Conservation (phyloP, 2,888 invertebrate genomes). For the Lasius fuliginosus region DNA sequence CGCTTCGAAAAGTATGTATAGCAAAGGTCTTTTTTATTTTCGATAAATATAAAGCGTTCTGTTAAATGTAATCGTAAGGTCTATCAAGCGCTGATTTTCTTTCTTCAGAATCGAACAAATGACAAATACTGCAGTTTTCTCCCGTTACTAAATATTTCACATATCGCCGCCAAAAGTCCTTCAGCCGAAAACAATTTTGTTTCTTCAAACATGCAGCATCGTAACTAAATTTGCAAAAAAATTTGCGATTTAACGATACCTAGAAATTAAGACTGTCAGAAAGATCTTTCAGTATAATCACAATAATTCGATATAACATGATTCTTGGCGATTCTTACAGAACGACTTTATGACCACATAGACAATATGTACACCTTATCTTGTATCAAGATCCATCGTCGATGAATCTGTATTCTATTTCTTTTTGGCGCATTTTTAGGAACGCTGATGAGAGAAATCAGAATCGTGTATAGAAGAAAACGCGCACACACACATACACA, state of each 20-base stretch:
- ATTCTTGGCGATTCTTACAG: constrained; percentile 42
- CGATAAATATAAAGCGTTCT: constrained; percentile 52
- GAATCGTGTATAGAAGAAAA: constrained; percentile 54
- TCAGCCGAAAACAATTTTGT: constrained; percentile 17
- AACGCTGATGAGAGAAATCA: constrained; percentile 59
- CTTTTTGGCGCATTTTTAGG: constrained; percentile 58
- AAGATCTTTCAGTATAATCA: constrained; percentile 25
- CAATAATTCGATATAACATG: constrained; percentile 31
- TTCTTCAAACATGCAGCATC: not conserved
- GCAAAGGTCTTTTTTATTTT: constrained; percentile 29
- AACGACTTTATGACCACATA: constrained; percentile 43
- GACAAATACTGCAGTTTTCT: not conserved
- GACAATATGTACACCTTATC: constrained; percentile 53
- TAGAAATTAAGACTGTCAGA: constrained; percentile 40
- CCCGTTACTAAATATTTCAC: constrained; percentile 33
- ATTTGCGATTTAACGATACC: constrained; percentile 14
- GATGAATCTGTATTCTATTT: constrained; percentile 46
- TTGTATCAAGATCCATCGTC: constrained; percentile 50
- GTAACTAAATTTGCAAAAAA: constrained; percentile 11
- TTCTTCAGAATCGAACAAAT: constrained; percentile 18
- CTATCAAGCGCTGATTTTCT: constrained; percentile 29
- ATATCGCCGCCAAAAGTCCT: constrained; percentile 33
- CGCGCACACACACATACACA: not conserved
- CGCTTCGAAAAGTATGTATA: constrained; percentile 19
- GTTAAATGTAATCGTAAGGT: constrained; percentile 49